These are phyloP conservation scores for Naso thynnoides DNA, from an alignment of 2,797 vertebrate species.

Conservation along the genomic window DNA sequence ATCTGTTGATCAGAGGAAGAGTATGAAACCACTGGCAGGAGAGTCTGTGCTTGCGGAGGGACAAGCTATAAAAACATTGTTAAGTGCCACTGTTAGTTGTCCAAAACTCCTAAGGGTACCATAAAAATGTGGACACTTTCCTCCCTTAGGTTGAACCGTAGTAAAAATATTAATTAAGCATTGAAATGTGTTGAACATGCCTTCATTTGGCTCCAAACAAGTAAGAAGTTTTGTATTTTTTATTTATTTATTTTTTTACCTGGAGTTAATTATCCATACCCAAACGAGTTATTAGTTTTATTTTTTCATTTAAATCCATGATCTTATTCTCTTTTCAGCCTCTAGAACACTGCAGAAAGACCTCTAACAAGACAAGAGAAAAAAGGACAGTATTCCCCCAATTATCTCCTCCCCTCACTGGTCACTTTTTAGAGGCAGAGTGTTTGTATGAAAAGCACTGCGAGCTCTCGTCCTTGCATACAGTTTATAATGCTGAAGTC, in stretches of 20 bases:
- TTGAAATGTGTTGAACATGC: not conserved
- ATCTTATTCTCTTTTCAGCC: not conserved
- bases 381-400: not conserved
- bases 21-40: not conserved
- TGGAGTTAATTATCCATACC: not conserved
- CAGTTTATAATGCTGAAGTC: slow-evolving; percentile 1
- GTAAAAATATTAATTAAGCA: not conserved
- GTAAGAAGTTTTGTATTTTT: too few species aligned
- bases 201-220: not conserved
- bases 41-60: not conserved
- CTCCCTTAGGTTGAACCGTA: not conserved
- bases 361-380: not conserved
- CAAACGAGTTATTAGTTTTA: not conserved
- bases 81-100: not conserved
- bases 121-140: not conserved
- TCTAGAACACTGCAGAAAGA: not conserved
- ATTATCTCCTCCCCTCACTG: not conserved
- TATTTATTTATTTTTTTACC: not conserved
- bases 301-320: not conserved
- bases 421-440: not conserved
- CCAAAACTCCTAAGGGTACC: not conserved
- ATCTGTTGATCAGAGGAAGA: not conserved
- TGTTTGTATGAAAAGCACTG: slow-evolving; percentile 11
- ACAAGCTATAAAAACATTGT: not conserved
- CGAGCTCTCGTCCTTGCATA: not conserved